Evolutionary conservation across 2,888 invertebrate genomes (phyloP), one percentile per base, ranked within the genome.

Genomic region (Saturnia pavonia): DNA sequence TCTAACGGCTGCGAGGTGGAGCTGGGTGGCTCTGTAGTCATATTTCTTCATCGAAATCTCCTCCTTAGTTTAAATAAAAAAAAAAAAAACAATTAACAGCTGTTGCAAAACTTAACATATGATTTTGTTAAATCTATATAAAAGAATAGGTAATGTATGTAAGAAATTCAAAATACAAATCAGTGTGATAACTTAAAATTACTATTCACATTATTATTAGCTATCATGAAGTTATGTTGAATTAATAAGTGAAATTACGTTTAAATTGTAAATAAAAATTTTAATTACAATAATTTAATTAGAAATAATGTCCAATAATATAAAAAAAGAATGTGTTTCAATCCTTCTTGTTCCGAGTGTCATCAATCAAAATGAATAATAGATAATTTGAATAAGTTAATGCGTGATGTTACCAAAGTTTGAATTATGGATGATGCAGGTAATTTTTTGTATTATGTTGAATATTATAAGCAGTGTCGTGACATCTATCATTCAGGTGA

Each of bases 41-140:
- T 98, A 99, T 85, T 97, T 96, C 92, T 99, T 99, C 94, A 97
- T 95, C 76, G 98, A 98, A 87, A 99, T 97, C 83, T 99, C 99
- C 90, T 99, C 99, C 94, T 99, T 97, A 70, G 45, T 68, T 69
- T 12, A 67, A 74, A 57, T 25, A 63, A 51, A 69, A 25, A 48
- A 67, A n/a, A 63, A 51, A 69, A 22, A 54, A 40, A 69, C 25
- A 19, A 8, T 57, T 25, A 57, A 4, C 14, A 57, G 3, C 22
- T 22, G n/a, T n/a, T n/a, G n/a, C n/a, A n/a, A n/a, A n/a, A n/a
- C n/a, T n/a, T n/a, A n/a, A n/a, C n/a, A n/a, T n/a, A n/a, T n/a
- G n/a, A n/a, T n/a, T n/a, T n/a, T n/a, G n/a, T n/a, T n/a, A n/a
- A n/a, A n/a, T n/a, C n/a, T n/a, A n/a, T n/a, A n/a, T n/a, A 51